Evolutionary conservation across 1,140 invertebrate species (phyloP), one percentile per base, ranked within the genome.

Genomic region (Elymnias hypermnestra): DNA sequence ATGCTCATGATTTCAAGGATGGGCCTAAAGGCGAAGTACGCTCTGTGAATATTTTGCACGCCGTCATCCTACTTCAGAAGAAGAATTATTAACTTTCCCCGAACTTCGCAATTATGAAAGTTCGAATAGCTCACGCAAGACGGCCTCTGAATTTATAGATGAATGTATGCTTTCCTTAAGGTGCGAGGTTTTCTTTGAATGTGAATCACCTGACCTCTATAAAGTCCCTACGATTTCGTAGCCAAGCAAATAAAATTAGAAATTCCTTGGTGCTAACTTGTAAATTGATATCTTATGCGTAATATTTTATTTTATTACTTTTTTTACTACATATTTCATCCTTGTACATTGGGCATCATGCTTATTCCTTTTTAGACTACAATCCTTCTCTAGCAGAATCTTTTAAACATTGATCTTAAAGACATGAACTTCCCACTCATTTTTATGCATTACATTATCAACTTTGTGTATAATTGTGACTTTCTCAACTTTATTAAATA

Each of bases 41-140:
- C 76, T 57, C 72, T 46, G 70, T 83, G 82, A 82, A 83, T 83
- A 85, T 79, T 85, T 77, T 67, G 56, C 58, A 65, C 68, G 63
- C 73, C 70, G 73, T 74, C 81, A 83, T 83, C 72, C 69, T 53
- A 81, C 77, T 85, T 85, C 70, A 70, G 75, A 85, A 82, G 79
- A 85, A 83, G 82, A 85, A 85, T 85, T 85, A 85, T 85, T 85
- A 85, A 85, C 77, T 85, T 85, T 74, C 70, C 46, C 56, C 74
- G 68, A 83, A 85, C 79, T 85, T 81, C 72, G 74, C 79, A 85
- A 85, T 85, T 85, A 85, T 83, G 79, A 83, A 82, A 85, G 79
- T 85, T 85, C 71, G 72, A 82, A 85, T 85, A 81, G 82, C 82
- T 83, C 75, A 75, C 63, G 57, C 61, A 75, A 79, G 82, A 82